A percentile compares a stretch with the other conserved stretches of the same genome.
These are phyloP conservation scores for Vombatus ursinus DNA, from an alignment of 2,113 vertebrate genomes.

Conservation along the genomic window DNA sequence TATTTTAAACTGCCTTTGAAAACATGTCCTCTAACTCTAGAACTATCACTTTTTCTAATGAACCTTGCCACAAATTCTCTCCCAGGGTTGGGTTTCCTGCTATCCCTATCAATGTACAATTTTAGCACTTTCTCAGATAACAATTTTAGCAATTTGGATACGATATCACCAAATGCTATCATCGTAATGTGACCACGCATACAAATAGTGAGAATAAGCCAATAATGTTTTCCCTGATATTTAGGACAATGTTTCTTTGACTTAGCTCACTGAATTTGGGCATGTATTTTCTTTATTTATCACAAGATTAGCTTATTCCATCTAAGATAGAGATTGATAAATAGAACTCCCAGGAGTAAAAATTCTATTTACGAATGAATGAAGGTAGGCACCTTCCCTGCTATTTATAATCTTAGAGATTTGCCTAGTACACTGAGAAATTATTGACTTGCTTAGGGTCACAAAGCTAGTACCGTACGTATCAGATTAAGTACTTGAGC, in stretches of 20 bases:
- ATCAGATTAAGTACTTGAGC: not conserved
- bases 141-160: not conserved
- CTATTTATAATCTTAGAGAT: not conserved
- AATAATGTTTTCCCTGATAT: not conserved
- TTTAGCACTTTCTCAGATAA: not conserved
- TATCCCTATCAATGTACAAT: not conserved
- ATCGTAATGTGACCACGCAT: not conserved
- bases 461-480: not conserved
- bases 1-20: not conserved
- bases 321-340: not conserved
- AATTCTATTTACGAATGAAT: not conserved
- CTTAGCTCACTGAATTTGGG: not conserved
- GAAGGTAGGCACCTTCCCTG: not conserved
- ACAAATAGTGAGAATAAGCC: not conserved
- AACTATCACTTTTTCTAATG: not conserved
- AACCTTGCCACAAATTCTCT: not conserved
- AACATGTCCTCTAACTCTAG: not conserved
- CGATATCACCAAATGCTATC: not conserved
- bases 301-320: not conserved
- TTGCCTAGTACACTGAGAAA: not conserved
- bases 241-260: not conserved
- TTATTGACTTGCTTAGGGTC: not conserved
- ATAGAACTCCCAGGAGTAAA: not conserved
- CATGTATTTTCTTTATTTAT: not conserved
- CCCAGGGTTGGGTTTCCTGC: not conserved